Base-by-base conservation (phyloP, 1,140 invertebrate genomes). In the Riptortus pedestris region DNA sequence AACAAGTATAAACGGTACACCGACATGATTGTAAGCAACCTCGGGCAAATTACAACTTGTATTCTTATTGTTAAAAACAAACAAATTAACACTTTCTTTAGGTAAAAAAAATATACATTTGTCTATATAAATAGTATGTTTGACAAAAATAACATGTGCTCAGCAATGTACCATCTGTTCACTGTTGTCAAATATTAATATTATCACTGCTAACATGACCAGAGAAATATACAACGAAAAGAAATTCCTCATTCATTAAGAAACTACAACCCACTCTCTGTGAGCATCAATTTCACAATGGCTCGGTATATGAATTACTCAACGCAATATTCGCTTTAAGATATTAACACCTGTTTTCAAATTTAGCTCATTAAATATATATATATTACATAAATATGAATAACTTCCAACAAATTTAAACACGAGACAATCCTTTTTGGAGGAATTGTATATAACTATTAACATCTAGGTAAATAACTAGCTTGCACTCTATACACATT, bases 401-500 rank as follows among this genome's bases (percentile, higher is more conserved):
- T 59, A 59, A 59, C 27, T 18, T 59, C 31, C 57, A 59, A 59
- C 57, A 59, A 59, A 55, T 55, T 59, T 29, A 59, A 59, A 59
- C 27, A 28, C 16, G 57, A 59, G 57, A 29, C 27, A 59, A 59
- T 59, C 20, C 27, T n/a, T 59, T 52, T 59, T 59, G 57, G 57
- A 59, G 57, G 57, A 59, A 57, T 59, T 59, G 28, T 38, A 31
- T 59, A 31, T n/a, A 20, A 31, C 24, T 52, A 26, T 51, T 51
- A 64, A 64, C 47, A 64, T 16, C 63, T 64, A 64, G 52, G 47
- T 58, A 57, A 59, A 63, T 51, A 52, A 65, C 64, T 65, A 65
- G 64, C 59, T 65, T 65, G 64, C 58, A 60, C 64, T 60, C 59
- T 65, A 65, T 65, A 65, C 64, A 65, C 64, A 60, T 65, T 65